Evolutionary conservation across 2,888 invertebrate species (phyloP), one percentile per base, ranked within the genome.

Genomic region (Campoplex nolae): DNA sequence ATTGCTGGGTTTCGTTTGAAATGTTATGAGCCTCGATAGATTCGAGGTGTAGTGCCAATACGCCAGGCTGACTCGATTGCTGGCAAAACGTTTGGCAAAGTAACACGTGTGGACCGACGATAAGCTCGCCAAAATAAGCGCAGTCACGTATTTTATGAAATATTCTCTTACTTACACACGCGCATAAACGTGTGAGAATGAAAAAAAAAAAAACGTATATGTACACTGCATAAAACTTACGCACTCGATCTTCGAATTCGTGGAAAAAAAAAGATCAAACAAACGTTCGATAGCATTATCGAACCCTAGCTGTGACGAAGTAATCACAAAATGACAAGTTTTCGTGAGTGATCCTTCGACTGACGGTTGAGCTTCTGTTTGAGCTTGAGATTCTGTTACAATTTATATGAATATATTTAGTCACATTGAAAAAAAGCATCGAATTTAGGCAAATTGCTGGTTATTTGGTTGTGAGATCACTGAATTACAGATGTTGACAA

Each of bases 61-160:
- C 58, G 51, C 48, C 70, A 51, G 56, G 71, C 74, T 79, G 76
- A 75, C 38, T 85, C 75, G 76, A 77, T 75, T 76, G 79, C 68
- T 87, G 87, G 87, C 85, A 88, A 85, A 88, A 81, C 82, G 76
- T 85, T 86, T 77, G 87, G 88, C 86, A 87, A 42, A 75, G 87
- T 86, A 87, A 89, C 90, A 90, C 89, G 92, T 91, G 92, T 90
- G 91, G 90, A 88, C 88, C 83, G 83, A 90, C 91, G 92, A 93
- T 93, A 93, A 93, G 93, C 91, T 73, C 80, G 84, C 56, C 89
- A 90, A 91, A 92, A 92, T 92, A 92, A 92, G 92, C 92, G 84
- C 88, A 91, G 92, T 93, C 93, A 93, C 93, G 93, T 93, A 93
- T 92, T 92, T 92, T 91, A 91, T 92, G 90, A 91, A 92, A 93